Evolutionary conservation across 2,797 vertebrate genomes (phyloP).

Genomic region (Pangasius larnaudii): DNA sequence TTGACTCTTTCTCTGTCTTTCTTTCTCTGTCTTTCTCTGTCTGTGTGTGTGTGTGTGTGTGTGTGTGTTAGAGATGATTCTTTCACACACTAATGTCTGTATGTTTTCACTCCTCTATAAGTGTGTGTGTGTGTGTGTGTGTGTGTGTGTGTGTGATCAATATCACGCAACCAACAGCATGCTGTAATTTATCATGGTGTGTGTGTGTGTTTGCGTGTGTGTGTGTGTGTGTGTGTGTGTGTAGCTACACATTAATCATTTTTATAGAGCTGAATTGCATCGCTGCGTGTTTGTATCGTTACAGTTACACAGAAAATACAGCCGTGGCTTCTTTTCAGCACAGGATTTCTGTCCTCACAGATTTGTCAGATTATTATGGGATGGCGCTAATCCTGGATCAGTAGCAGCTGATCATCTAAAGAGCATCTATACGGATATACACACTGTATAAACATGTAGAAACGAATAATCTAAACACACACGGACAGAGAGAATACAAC

Average conservation of each 20-base stretch:
- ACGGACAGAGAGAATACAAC: neutral
- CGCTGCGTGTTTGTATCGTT: neutral
- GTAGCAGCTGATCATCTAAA: neutral
- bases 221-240: slow-evolving; percentile 12
- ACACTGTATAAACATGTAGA: neutral
- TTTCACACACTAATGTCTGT: neutral
- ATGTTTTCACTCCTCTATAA: neutral
- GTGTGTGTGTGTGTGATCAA: neutral
- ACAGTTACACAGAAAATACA: slow-evolving; percentile 1
- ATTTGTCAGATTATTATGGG: slow-evolving; percentile 16
- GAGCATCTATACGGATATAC: neutral
- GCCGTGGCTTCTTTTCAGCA: neutral
- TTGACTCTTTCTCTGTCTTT: neutral
- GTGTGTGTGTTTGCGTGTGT: slow-evolving; percentile 5
- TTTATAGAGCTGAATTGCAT: slow-evolving; percentile 16
- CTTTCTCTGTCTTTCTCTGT: neutral
- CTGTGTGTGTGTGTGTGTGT: neutral
- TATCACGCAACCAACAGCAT: slow-evolving; percentile 40
- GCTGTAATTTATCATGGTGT: slow-evolving; percentile 3
- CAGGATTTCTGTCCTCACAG: slow-evolving; percentile 6
- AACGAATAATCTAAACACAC: neutral
- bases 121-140: neutral
- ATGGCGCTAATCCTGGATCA: neutral
- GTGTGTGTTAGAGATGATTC: neutral
- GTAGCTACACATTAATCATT: neutral